Evolutionary conservation across 2,113 vertebrate genomes (phyloP), one percentile per base, ranked within the genome.

Genomic region (Capricornis sumatraensis): DNA sequence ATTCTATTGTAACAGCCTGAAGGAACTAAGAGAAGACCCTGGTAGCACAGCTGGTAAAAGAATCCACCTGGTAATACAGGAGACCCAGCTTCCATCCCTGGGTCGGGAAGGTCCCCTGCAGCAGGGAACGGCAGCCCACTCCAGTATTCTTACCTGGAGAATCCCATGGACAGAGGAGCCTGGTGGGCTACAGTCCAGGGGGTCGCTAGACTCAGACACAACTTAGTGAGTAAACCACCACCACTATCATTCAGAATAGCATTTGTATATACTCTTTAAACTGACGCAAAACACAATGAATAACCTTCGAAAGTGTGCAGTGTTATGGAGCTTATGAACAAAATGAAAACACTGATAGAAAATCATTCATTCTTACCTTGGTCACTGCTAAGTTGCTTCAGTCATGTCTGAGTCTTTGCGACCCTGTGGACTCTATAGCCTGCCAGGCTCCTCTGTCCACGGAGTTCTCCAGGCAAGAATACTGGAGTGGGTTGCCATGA

Each of bases 331-430:
- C 28, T 45, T 3, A 19, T 10, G 7, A 28, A 81, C 6, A 60
- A 89, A 36, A 55, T 8, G n/a, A 30, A 62, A 40, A 50, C 55
- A 25, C 0, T 9, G 45, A 6, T 0, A 19, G 40, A 17, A 4
- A 33, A 30, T 13, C 4, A 90, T 13, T 21, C 52, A 55, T 47
- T 47, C 10, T 36, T 16, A 10, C 12, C 7, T 12, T 27, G 1
- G 5, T 33, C 17, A 57, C 19, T 25, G n/a, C 67, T 71, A 12
- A 71, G n/a, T 0, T 2, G n/a, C n/a, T 40, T 71, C 67, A 71
- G 5, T 40, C 0, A 5, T 71, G n/a, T 23, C 67, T 0, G 0
- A 40, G 19, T 71, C 9, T 71, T 71, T 40, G 67, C 0, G 10
- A 40, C 19, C 19, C 19, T n/a, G 40, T 0, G 9, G 67, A 71